These are phyloP conservation scores for Pelvicachromis taeniatus DNA, from an alignment of 2,113 vertebrate species.

Conservation along the genomic window DNA sequence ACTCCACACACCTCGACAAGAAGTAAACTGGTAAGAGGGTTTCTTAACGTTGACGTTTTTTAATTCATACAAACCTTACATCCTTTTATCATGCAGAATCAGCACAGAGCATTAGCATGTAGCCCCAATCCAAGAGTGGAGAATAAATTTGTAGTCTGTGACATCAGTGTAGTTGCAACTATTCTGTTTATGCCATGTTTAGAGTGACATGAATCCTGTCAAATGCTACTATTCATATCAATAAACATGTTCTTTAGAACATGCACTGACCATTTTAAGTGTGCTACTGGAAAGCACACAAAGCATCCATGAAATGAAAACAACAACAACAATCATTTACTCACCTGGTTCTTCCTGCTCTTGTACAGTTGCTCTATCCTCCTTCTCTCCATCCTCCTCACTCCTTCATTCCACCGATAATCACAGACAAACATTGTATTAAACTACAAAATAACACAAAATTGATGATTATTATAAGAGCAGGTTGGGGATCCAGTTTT, in stretches of 20 bases:
- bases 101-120: background rate
- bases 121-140: background rate
- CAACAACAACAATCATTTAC: background rate
- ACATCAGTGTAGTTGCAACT: background rate
- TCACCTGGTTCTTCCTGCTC: background rate
- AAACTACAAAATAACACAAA: background rate
- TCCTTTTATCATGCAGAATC: background rate
- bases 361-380: too few species aligned
- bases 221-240: background rate
- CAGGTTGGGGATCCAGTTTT: background rate
- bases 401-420: background rate
- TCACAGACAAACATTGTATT: background rate
- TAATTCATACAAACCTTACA: background rate
- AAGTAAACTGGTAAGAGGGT: background rate
- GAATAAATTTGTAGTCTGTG: background rate
- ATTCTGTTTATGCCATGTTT: background rate
- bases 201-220: background rate
- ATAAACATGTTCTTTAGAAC: background rate
- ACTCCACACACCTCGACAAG: background rate
- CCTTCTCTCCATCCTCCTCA: background rate
- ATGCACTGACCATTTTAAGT: background rate
- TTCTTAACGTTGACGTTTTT: background rate
- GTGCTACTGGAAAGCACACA: background rate
- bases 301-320: background rate
- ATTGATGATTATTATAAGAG: too few species aligned